These are phyloP conservation scores for Trachelus troglodyta DNA, from an alignment of 2,888 invertebrate genomes.

Conservation along the genomic window DNA sequence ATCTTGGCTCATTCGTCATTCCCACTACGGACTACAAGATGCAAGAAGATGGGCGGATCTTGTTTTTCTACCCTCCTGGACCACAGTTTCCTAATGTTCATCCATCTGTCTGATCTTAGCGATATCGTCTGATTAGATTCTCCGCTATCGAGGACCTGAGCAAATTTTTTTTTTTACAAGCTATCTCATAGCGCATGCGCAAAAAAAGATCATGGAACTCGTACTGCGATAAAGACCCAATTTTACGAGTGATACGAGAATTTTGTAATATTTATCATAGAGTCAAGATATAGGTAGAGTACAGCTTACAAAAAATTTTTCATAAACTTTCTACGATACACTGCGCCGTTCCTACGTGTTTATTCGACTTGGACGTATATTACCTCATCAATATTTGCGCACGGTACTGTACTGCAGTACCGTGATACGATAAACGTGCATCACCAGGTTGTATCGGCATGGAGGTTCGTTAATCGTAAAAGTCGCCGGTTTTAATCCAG, in stretches of 20 bases:
- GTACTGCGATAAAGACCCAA: not conserved
- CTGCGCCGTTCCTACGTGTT: not conserved
- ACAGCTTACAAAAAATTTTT: not conserved
- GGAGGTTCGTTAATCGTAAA: slow-evolving; percentile 20
- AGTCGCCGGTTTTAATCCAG: slow-evolving; percentile 16
- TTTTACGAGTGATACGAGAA: not conserved
- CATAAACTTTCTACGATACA: not conserved
- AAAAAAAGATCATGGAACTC: not conserved
- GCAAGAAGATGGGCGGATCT: not conserved
- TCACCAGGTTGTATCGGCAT: not conserved
- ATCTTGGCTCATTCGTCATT: slow-evolving; percentile 39
- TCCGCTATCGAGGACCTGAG: not conserved
- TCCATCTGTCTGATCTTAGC: not conserved
- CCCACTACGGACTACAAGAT: not conserved
- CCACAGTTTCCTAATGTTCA: not conserved
- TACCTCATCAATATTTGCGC: not conserved
- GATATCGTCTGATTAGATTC: slow-evolving; percentile 5
- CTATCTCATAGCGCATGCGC: not conserved
- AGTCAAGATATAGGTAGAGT: not conserved
- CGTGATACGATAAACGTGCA: not conserved
- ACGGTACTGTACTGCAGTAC: not conserved
- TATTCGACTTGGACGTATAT: not conserved
- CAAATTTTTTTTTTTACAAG: not conserved
- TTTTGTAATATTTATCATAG: not conserved
- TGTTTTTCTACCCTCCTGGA: not conserved